Percentiles rank a stretch among this genome's conserved stretches.
phyloP scores from a whole-genome alignment of 2,113 vertebrate genomes.

The Hemichromis elongatus region DNA sequence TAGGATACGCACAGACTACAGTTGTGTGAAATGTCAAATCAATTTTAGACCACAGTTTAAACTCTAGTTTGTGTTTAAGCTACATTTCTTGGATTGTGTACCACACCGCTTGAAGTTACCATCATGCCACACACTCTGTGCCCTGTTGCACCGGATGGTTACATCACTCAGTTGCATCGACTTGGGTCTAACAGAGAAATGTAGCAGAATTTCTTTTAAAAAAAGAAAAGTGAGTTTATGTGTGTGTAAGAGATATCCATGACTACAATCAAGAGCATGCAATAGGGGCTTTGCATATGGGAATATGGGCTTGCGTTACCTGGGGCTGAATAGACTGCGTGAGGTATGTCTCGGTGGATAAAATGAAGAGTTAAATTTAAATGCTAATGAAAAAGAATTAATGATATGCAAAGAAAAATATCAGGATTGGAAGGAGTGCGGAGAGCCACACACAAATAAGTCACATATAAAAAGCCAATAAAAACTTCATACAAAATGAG shows the following conservation, averaged over 20 bases:
- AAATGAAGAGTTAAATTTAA: slow-evolving; percentile 34
- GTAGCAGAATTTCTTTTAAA: neutral
- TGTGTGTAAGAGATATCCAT: neutral
- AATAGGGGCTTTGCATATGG: neutral
- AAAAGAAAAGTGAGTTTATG: neutral
- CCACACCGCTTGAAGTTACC: neutral
- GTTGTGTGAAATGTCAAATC: neutral
- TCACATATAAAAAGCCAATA: slow-evolving; percentile 70
- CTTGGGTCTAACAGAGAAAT: neutral
- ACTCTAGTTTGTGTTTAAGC: neutral
- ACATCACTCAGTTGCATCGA: slow-evolving; percentile 9
- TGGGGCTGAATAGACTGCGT: neutral
- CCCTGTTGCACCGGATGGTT: neutral
- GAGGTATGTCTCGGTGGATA: neutral
- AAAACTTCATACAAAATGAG: slow-evolving; percentile 57
- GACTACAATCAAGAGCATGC: neutral
- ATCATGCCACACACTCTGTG: neutral
- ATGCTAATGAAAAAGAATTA: slow-evolving; percentile 60
- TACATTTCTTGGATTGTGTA: neutral
- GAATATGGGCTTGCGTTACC: slow-evolving; percentile 5
- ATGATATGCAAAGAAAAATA: slow-evolving; percentile 69
- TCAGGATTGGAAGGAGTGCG: slow-evolving; percentile 24
- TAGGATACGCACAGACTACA: neutral
- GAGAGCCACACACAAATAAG: slow-evolving; percentile 54
- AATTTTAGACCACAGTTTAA: neutral